Percentiles rank a stretch among this genome's conserved stretches.
phyloP scores from a whole-genome alignment of 2,888 invertebrate species.

The Lycophotia porphyrea region DNA sequence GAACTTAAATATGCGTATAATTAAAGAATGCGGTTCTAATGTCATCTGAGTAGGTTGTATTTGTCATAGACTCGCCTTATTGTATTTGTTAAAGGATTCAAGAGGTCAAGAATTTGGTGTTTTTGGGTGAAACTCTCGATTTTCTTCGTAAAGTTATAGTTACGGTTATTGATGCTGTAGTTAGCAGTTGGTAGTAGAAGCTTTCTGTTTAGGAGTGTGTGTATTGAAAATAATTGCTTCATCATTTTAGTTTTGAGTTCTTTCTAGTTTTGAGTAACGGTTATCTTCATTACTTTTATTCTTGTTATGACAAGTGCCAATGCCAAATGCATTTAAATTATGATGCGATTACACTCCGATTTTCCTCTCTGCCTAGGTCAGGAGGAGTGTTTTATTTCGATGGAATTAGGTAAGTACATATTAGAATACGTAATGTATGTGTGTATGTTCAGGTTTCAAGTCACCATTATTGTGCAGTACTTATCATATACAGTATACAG shows the following conservation, averaged over 20 bases:
- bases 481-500: too few species aligned
- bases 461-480: not conserved
- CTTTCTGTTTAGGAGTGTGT: not conserved
- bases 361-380: not conserved
- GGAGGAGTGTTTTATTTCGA: not conserved
- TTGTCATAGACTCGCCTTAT: slow-evolving; percentile 27
- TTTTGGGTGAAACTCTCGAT: slow-evolving; percentile 25
- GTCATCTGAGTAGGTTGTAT: slow-evolving; percentile 33
- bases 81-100: slow-evolving; percentile 27
- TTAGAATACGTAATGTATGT: not conserved
- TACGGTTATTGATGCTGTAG: not conserved
- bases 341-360: slow-evolving; percentile 1
- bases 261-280: not conserved
- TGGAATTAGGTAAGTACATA: too few species aligned
- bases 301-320: not conserved
- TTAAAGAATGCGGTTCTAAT: slow-evolving; percentile 62
- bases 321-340: not conserved
- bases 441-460: too few species aligned
- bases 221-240: not conserved
- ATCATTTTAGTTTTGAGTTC: slow-evolving; percentile 6
- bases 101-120: slow-evolving; percentile 27
- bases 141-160: not conserved
- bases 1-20: slow-evolving; percentile 59
- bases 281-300: not conserved
- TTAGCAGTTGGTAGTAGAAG: not conserved